Percentiles rank a stretch among this genome's conserved stretches.
These are phyloP conservation scores for Brachyhypopomus gauderio DNA, from an alignment of 2,113 vertebrate genomes.

Conservation along the genomic window DNA sequence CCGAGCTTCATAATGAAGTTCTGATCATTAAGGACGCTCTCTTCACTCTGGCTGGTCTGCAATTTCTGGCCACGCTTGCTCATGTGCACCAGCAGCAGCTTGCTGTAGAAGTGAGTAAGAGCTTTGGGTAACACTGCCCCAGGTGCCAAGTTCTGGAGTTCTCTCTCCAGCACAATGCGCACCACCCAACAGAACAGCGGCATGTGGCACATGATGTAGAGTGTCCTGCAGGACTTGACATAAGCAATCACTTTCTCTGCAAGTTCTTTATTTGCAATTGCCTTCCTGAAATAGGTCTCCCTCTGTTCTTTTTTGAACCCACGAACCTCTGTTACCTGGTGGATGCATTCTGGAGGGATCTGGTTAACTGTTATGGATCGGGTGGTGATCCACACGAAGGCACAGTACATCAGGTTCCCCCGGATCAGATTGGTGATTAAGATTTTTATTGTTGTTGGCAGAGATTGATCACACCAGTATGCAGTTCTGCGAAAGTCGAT, in stretches of 20 bases:
- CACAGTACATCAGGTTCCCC: constrained; percentile 57
- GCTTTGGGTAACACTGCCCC: constrained; percentile 55
- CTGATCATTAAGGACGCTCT: constrained; percentile 23
- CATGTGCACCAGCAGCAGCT: constrained; percentile 58
- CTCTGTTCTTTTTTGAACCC: constrained; percentile 66
- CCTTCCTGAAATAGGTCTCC: constrained; percentile 68
- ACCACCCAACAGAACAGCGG: constrained; percentile 72
- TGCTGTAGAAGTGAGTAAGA: constrained; percentile 70
- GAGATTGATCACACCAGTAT: constrained; percentile 41
- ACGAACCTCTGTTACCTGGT: constrained; percentile 60
- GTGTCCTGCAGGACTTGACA: constrained; percentile 61
- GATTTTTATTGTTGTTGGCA: constrained; percentile 30
- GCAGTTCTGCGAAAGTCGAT: constrained; percentile 62
- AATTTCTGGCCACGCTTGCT: constrained; percentile 38
- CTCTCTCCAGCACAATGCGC: constrained; percentile 51
- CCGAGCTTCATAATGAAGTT: constrained; percentile 68
- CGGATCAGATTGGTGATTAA: constrained; percentile 70
- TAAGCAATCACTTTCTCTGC: constrained; percentile 62
- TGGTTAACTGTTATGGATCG: constrained; percentile 49
- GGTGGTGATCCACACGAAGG: constrained; percentile 52
- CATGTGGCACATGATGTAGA: constrained; percentile 73
- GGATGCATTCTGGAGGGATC: constrained; percentile 59
- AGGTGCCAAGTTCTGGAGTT: constrained; percentile 39
- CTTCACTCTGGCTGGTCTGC: constrained; percentile 25
- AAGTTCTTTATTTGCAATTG: constrained; percentile 57